Base-by-base conservation (phyloP, 2,797 vertebrate genomes). In the Perdix hodgsoniae region DNA sequence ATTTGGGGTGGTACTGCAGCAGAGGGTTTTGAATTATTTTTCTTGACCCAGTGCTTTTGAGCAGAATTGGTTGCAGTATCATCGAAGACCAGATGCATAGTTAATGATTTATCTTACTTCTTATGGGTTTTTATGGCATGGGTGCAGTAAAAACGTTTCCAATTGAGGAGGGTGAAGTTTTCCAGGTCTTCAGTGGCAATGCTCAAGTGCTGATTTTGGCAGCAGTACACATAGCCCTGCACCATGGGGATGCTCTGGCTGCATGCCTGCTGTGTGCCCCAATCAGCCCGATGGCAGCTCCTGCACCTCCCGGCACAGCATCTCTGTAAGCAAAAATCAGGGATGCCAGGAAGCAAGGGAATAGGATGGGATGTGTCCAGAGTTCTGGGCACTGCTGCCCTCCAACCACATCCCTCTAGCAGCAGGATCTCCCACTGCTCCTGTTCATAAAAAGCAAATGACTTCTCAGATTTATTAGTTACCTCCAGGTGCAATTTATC, bases 381-480 rank as follows among this genome's bases (percentile, higher is more conserved):
- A 80, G 24, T 88, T 93, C 72, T 54, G 44, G 90, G 44, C 24
- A 0, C 91, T 50, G 45, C 71, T 89, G 50, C 64, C 83, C 92
- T 93, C 79, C 83, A 91, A 64, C 27, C 91, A 50, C 49, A 94
- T 88, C 83, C 91, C 82, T 88, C 22, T 5, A 9, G 83, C 90
- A 91, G 85, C 86, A 89, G 83, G 39, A 90, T 88, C 78, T 64
- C 86, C 77, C 11, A n/a, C 81, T 0, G 13, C 60, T 96, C 80
- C 75, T 95, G 79, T 95, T 96, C 96, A 95, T 96, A 95, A 97
- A 96, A 95, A 94, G 88, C 90, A 95, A 97, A 96, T 85, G 89
- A 97, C 92, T 97, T 64, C 80, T 80, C 91, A 95, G 96, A 95
- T 97, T 96, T 97, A 97, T 97, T 96, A 92, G 96, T 95, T 96